Evolutionary conservation across 2,797 vertebrate species (phyloP).

Genomic region (Anas flavirostris): DNA sequence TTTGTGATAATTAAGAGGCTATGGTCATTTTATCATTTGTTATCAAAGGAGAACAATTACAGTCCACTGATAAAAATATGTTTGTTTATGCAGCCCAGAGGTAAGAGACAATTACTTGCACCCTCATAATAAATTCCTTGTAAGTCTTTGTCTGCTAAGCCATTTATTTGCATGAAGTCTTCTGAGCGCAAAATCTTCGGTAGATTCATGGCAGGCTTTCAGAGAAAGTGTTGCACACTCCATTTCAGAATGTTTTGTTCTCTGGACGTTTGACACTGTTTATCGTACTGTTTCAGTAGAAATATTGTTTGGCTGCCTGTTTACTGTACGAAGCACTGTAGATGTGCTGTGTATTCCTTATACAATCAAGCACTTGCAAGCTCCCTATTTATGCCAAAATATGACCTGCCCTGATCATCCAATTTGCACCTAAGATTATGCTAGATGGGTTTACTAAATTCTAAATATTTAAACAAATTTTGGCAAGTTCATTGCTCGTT

Average conservation of each 20-base stretch:
- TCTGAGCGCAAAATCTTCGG: background rate
- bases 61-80: background rate
- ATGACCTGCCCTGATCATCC: background rate
- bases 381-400: background rate
- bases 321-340: background rate
- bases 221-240: background rate
- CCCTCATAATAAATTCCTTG: background rate
- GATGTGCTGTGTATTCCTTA: background rate
- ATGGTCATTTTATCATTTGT: background rate
- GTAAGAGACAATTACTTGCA: background rate
- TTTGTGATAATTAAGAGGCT: background rate
- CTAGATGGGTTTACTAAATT: background rate
- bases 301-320: background rate
- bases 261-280: background rate
- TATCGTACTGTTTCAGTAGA: background rate
- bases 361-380: background rate
- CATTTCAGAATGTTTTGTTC: background rate
- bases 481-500: background rate
- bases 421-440: background rate
- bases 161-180: background rate
- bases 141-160: background rate
- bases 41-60: background rate
- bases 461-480: background rate
- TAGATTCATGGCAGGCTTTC: background rate
- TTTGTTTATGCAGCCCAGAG: background rate